Evolutionary conservation across 1,140 invertebrate species (phyloP), one percentile per base, ranked within the genome.

Genomic region (Ganaspis sp.): DNA sequence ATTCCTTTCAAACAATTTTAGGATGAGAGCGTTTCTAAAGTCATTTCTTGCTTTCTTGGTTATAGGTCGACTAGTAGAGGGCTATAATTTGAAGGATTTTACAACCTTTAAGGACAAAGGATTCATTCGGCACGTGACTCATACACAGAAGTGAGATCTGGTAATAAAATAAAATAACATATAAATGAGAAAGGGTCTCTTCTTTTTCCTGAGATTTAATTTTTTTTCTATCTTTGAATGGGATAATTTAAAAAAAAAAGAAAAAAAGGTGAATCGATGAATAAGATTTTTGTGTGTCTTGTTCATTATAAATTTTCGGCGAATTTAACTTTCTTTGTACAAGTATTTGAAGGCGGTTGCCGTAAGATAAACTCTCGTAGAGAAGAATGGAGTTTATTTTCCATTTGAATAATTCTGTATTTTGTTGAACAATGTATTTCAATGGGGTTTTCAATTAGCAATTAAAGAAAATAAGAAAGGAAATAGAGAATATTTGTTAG

Each of bases 81-180:
- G 12, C 23, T 12, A 58, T 58, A 58, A 58, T 4, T 58, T 26
- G 53, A 23, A 26, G 53, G 53, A 26, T 58, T 58, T 58, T 23
- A 58, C 53, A 12, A 58, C 53, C 19, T 26, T 26, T 58, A 26
- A 58, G 21, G 21, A 58, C 21, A 26, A 21, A 58, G 23, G 5
- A 19, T 34, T 73, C 54, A 26, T 73, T 45, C 23, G 40, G 45
- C 11, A 54, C 38, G 72, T 54, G 72, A 34, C 54, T 73, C 19
- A 4, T 49, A 29, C 42, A 19, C 8, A 53, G 15, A 15, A 72
- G 42, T 34, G 71, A 54, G 38, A 37, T 17, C 21, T 49, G 72
- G 42, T 73, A 34, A 73, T 40, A 73, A 73, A 73, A 73, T 49
- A 53, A 73, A 53, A 54, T 26, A 54, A 53, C 21, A 54, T 26